A percentile compares a stretch with the other conserved stretches of the same genome.
Evolutionary conservation across 2,888 invertebrate species (phyloP).

Genomic region (Caenorhabditis macrosperma): DNA sequence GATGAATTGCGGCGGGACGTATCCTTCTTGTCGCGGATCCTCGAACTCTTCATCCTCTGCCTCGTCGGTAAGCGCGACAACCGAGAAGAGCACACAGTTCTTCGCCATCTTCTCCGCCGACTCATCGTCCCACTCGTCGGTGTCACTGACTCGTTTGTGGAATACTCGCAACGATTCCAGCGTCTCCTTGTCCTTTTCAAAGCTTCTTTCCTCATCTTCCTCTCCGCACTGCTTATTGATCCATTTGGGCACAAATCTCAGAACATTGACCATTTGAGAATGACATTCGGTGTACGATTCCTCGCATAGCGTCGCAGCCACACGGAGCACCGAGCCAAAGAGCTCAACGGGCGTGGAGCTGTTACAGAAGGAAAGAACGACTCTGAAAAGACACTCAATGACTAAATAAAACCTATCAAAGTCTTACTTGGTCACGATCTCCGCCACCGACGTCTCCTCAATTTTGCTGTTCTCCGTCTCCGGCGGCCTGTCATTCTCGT

Average conservation of each 20-base stretch:
- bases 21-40: constrained; percentile 41
- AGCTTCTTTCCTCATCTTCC: constrained; percentile 5
- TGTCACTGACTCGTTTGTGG: constrained; percentile 25
- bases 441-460: constrained; percentile 3
- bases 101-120: background rate
- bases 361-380: constrained; percentile 39
- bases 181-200: constrained; percentile 14
- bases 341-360: constrained; percentile 38
- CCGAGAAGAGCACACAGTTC: background rate
- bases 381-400: constrained; percentile 8
- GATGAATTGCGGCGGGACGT: constrained; percentile 10
- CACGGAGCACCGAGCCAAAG: constrained; percentile 14
- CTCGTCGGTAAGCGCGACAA: background rate
- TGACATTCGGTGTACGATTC: constrained; percentile 42
- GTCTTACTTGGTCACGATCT: constrained; percentile 24
- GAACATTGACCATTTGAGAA: constrained; percentile 2
- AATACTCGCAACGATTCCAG: constrained; percentile 29
- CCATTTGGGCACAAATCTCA: constrained; percentile 53
- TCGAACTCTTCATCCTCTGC: constrained; percentile 19
- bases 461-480: background rate
- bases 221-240: constrained; percentile 23
- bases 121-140: constrained; percentile 16
- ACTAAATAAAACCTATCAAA: background rate
- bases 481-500: constrained; percentile 20
- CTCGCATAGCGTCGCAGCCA: constrained; percentile 39